Evolutionary conservation across 1,140 invertebrate species (phyloP), one percentile per base, ranked within the genome.

Genomic region (Asobara japonica): DNA sequence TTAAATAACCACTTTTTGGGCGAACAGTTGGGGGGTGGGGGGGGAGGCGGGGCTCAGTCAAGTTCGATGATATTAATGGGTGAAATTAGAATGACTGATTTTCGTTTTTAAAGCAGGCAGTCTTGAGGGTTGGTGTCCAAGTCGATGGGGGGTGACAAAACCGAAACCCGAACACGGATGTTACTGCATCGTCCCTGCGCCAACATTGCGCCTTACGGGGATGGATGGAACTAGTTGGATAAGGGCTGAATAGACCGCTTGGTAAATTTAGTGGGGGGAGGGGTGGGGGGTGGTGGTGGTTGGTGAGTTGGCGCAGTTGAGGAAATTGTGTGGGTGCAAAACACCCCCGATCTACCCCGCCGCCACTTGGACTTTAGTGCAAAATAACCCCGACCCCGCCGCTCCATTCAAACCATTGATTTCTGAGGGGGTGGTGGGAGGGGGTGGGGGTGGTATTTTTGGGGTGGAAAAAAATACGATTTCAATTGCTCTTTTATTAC

Each of bases 121-220:
- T 79, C 79, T 79, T 77, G 78, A 76, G 77, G 81, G 79, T 81
- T 81, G 78, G 78, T 79, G 79, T 79, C 80, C 79, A 79, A 82
- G 80, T 81, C 81, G 77, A 80, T 80, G 77, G 60, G 41, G 60
- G 78, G 74, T 82, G 82, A 79, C 82, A 77, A 83, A n/a, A 76
- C 78, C 84, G 77, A 82, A 79, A 72, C 64, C 64, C 78, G 80
- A 79, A 77, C 84, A 83, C 84, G 83, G 79, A 82, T 78, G 80
- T 81, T 86, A 81, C 83, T 84, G 84, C 85, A 86, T 79, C 83
- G 81, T 78, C 80, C 41, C 78, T 83, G 83, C 85, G 85, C 82
- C 83, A 82, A 80, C 80, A 69, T 79, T 82, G 82, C 84, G 80
- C 60, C 27, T 79, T 83, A 81, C 82, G 83, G 83, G 80, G 73